Conservation (phyloP, 37 sponge, comb jelly and placozoan species). For the Eunapius fragilis region DNA sequence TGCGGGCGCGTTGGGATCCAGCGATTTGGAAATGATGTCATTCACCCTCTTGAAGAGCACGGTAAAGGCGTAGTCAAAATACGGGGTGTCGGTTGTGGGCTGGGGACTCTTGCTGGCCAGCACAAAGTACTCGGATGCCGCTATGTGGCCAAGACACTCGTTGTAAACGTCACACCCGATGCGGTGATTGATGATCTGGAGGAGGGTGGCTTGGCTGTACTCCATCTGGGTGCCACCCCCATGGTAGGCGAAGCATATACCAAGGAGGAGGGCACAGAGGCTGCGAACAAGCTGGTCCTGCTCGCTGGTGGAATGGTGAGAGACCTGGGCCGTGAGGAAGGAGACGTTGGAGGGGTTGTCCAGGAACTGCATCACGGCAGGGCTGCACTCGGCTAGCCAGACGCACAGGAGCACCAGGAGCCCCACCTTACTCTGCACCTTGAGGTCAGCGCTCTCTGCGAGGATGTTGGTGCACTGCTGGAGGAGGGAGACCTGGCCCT, state of each 20-base stretch:
- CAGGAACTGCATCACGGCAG: conserved; percentile 81
- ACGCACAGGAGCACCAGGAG: conserved; percentile 78
- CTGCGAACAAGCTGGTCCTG: conserved; percentile 64
- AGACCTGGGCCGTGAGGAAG: conserved; percentile 70
- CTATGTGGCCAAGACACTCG: conserved; percentile 54
- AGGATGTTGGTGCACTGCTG: conserved; percentile 72
- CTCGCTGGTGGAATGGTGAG: conserved; percentile 59
- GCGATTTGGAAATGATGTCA: conserved; percentile 34
- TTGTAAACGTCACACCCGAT: conserved; percentile 70
- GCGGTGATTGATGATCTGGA: conserved; percentile 75
- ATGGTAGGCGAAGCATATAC: conserved; percentile 70
- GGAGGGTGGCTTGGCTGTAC: conserved; percentile 75
- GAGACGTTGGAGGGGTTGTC: conserved; percentile 69
- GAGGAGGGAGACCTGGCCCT: conserved; percentile 72
- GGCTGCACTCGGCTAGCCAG: conserved; percentile 78
- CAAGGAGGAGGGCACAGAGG: conserved; percentile 73
- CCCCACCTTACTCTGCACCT: conserved; percentile 66
- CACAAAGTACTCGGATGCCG: conserved; percentile 66
- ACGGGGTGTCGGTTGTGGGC: conserved; percentile 15
- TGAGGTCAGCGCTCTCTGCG: conserved; percentile 38
- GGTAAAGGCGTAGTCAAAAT: conserved; percentile 70
- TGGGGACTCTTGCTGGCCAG: conserved; percentile 71
- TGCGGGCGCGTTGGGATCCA: conserved; percentile 26
- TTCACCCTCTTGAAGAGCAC: conserved; percentile 59
- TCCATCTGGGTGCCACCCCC: conserved; percentile 48